Percentiles rank a stretch among this genome's conserved stretches.
Evolutionary conservation across 2,888 invertebrate species (phyloP).

Genomic region (Acanthopleura granulata): DNA sequence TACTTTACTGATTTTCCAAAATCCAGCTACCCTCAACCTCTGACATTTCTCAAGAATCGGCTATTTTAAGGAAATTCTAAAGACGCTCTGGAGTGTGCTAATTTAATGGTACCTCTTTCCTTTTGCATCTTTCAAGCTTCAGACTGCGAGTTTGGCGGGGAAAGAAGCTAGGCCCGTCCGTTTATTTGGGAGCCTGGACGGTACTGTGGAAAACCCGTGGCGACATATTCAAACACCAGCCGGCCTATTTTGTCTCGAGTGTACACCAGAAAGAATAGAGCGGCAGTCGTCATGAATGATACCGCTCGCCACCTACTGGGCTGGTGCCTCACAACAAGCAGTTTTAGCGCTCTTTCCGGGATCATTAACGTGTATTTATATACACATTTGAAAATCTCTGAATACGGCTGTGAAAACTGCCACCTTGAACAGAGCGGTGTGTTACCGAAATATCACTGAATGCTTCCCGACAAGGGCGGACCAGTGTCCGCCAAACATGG

Average conservation of each 20-base stretch:
- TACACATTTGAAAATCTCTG: slow-evolving; percentile 4
- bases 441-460: not conserved
- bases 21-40: not conserved
- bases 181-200: not conserved
- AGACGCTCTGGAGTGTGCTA: slow-evolving; percentile 4
- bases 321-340: slow-evolving; percentile 1
- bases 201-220: not conserved
- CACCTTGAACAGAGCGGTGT: not conserved
- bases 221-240: not conserved
- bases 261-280: not conserved
- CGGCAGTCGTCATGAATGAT: not conserved
- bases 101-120: not conserved
- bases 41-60: slow-evolving; percentile 5
- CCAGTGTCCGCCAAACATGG: too few relatives aligned
- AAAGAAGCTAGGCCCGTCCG: not conserved
- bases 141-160: not conserved
- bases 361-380: slow-evolving; percentile 12
- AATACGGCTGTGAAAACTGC: not conserved
- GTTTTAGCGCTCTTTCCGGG: not conserved
- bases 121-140: not conserved
- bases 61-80: not conserved
- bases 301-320: not conserved
- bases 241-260: not conserved
- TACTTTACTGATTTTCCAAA: not conserved
- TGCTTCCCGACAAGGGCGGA: too few relatives aligned